A percentile compares a stretch with the other conserved stretches of the same genome.
Conservation (phyloP, 2,888 invertebrate genomes). For the Drosophila cracens region DNA sequence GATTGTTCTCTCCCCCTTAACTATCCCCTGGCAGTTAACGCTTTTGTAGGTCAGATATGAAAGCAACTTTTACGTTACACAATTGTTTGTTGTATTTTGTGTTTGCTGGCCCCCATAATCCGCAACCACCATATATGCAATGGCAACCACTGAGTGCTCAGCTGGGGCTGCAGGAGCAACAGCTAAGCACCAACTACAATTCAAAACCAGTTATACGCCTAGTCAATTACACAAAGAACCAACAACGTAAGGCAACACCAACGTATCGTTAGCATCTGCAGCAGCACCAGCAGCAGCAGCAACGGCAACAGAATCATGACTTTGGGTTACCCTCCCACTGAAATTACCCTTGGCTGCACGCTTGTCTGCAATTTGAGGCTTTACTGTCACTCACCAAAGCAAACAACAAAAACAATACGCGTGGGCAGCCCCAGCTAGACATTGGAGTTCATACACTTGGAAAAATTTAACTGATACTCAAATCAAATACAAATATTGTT, state of each 20-base stretch:
- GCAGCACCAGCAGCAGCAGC: constrained; percentile 6
- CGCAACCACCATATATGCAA: constrained; percentile 36
- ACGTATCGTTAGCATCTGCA: constrained; percentile 61
- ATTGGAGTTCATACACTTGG: neutral
- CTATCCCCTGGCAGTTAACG: constrained; percentile 16
- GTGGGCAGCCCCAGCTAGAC: constrained; percentile 34
- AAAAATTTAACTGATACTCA: neutral
- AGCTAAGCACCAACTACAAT: constrained; percentile 47
- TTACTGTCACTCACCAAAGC: constrained; percentile 66
- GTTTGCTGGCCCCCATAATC: constrained; percentile 42
- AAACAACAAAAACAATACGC: constrained; percentile 40
- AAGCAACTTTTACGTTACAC: constrained; percentile 34
- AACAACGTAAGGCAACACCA: constrained; percentile 57
- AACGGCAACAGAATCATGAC: constrained; percentile 17
- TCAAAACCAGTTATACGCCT: constrained; percentile 75
- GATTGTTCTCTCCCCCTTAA: constrained; percentile 12
- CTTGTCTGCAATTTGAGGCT: constrained; percentile 74
- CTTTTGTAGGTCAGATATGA: constrained; percentile 63
- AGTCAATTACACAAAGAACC: constrained; percentile 75
- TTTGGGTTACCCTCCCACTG: constrained; percentile 1
- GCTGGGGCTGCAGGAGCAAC: constrained; percentile 22
- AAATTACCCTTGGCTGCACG: constrained; percentile 34
- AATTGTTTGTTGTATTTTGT: constrained; percentile 43
- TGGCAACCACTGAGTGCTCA: constrained; percentile 10
- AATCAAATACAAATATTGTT: neutral